phyloP scores from a whole-genome alignment of 2,888 invertebrate species.

The Coenonympha glycerion region DNA sequence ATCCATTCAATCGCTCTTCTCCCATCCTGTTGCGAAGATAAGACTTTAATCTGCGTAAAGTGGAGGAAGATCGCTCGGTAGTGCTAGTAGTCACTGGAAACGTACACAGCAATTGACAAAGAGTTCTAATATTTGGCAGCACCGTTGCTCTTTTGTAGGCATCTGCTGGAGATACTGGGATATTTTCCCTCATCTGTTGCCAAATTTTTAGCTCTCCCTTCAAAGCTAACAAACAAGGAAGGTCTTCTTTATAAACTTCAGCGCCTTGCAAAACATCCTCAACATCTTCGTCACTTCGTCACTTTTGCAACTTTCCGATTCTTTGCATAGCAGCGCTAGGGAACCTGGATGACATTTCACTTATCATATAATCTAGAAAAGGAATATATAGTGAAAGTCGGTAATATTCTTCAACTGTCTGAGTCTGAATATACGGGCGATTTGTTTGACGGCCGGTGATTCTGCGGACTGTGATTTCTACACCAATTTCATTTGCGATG shows the following conservation, averaged over 20 bases:
- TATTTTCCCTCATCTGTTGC: not conserved
- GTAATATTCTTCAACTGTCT: not conserved
- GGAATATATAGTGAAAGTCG: not conserved
- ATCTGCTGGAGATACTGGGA: not conserved
- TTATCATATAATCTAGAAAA: not conserved
- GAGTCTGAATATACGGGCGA: not conserved
- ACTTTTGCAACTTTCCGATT: not conserved
- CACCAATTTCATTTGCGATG: no score
- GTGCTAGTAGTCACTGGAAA: not conserved
- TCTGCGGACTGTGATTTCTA: not conserved
- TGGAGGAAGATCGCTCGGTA: not conserved
- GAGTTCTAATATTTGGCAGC: not conserved
- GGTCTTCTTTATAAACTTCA: not conserved
- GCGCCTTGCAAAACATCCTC: not conserved
- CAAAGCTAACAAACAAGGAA: conserved; percentile 1
- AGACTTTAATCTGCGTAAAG: not conserved
- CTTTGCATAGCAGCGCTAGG: not conserved
- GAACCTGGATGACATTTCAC: not conserved
- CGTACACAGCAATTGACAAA: not conserved
- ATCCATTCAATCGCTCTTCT: not conserved
- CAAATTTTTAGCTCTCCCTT: not conserved
- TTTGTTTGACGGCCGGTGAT: not conserved
- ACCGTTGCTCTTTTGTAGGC: not conserved
- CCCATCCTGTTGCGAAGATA: not conserved
- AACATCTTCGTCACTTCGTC: not conserved